Evolutionary conservation across 2,113 vertebrate species (phyloP), one percentile per base, ranked within the genome.

Genomic region (Empidonax alnorum): DNA sequence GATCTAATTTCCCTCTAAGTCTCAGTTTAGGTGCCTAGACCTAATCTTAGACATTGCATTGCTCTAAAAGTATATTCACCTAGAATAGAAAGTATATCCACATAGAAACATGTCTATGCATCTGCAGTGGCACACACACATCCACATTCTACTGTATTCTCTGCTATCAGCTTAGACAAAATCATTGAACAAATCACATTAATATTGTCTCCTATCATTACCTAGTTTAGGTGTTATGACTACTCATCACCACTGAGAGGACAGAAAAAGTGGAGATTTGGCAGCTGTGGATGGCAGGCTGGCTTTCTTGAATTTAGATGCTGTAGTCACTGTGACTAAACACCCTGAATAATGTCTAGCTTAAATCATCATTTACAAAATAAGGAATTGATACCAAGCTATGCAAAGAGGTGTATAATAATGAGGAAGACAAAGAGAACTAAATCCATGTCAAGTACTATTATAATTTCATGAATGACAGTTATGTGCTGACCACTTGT

Each of bases 151-250:
- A 41, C 37, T 61, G 23, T 62, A 83, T 88, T 59, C 33, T 93
- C 68, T 84, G 46, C 39, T 85, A 80, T 74, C 63, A 67, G 10
- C 13, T 94, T 69, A 93, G 90, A 84, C 8, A 77, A 92, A 96
- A 80, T 66, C 79, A 47, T 50, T 94, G 85, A 92, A 23, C 31
- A 97, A 93, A 95, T 93, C 79, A 77, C 83, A 71, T 61, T 85
- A 75, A 52, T 87, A 66, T 86, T 93, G 72, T 66, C 72, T 75
- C 55, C 68, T 93, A 58, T 86, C 76, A 90, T 92, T 96, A 92
- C 63, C 55, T 67, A 92, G 83, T 86, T 96, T 95, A 86, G 95
- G 61, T 93, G 83, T 93, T 96, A 73, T 93, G 88, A 97, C 90
- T 96, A 31, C 63, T 80, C 72, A 86, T 94, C 79, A 91, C 59